Conservation (phyloP, 2,888 invertebrate genomes). For the Eucera pruinosa region DNA sequence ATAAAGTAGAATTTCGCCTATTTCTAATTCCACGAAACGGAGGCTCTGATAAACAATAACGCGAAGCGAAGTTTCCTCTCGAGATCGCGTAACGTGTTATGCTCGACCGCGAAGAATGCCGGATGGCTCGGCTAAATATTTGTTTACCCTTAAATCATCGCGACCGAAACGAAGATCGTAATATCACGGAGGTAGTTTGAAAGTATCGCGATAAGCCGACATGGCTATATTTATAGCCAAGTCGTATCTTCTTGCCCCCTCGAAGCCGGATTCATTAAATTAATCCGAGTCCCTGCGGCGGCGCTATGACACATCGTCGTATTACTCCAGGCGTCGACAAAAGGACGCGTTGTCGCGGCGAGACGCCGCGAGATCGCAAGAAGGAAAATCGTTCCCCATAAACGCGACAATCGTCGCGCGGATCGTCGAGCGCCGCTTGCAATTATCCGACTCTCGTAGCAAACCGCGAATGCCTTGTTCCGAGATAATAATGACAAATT, state of each 20-base stretch:
- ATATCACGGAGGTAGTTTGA: constrained; percentile 66
- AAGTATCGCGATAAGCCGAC: constrained; percentile 70
- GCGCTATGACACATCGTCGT: constrained; percentile 56
- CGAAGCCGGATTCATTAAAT: constrained; percentile 70
- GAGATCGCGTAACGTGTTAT: too few species aligned
- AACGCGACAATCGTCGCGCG: too few species aligned
- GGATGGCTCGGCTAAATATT: constrained; percentile 21
- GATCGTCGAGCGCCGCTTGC: not conserved
- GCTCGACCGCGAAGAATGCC: too few species aligned
- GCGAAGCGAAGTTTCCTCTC: too few species aligned
- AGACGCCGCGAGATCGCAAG: too few species aligned
- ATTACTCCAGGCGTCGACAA: constrained; percentile 32
- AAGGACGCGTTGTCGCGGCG: constrained; percentile 3
- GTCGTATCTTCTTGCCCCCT: constrained; percentile 65
- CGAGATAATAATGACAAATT: not conserved
- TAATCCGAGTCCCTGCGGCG: constrained; percentile 60
- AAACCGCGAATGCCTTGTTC: too few species aligned
- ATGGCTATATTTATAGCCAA: constrained; percentile 71
- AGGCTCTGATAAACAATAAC: too few species aligned
- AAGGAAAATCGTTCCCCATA: constrained; percentile 9
- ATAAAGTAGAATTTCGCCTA: too few species aligned
- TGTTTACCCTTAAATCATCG: constrained; percentile 71
- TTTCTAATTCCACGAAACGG: too few species aligned
- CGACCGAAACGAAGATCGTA: constrained; percentile 39
- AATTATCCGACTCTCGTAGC: constrained; percentile 7